phyloP scores from a whole-genome alignment of 2,113 vertebrate genomes.

The Ibidorhyncha struthersii region DNA sequence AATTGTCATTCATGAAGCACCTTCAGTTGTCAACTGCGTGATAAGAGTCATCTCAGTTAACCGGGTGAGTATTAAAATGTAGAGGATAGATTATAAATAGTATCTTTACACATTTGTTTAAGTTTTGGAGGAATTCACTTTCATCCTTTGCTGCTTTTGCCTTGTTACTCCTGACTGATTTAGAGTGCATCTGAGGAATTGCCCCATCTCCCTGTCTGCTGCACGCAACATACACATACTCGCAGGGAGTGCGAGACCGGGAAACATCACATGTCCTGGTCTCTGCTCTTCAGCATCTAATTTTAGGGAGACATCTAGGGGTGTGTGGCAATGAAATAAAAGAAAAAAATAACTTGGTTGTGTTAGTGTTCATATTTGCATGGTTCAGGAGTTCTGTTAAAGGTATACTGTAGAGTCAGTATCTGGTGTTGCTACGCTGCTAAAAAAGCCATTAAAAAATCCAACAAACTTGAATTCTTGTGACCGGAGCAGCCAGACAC shows the following conservation, averaged over 20 bases:
- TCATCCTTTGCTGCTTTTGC: not conserved
- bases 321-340: not conserved
- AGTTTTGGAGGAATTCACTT: slow-evolving; percentile 5
- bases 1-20: not conserved
- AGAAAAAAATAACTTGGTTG: not conserved
- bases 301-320: not conserved
- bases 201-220: not conserved
- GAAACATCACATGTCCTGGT: not conserved
- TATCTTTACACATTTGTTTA: not conserved
- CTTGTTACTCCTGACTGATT: not conserved
- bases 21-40: not conserved
- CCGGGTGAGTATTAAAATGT: slow-evolving; percentile 9
- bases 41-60: not conserved
- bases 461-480: not conserved
- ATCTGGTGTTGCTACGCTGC: not conserved
- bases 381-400: not conserved
- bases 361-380: not conserved
- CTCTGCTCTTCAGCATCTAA: not conserved
- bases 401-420: not conserved
- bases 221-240: fast-evolving
- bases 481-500: not conserved
- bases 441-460: not conserved
- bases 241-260: not conserved
- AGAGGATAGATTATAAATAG: not conserved
- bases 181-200: not conserved